phyloP scores from a whole-genome alignment of 2,797 vertebrate genomes.

The Anguilla marmorata region DNA sequence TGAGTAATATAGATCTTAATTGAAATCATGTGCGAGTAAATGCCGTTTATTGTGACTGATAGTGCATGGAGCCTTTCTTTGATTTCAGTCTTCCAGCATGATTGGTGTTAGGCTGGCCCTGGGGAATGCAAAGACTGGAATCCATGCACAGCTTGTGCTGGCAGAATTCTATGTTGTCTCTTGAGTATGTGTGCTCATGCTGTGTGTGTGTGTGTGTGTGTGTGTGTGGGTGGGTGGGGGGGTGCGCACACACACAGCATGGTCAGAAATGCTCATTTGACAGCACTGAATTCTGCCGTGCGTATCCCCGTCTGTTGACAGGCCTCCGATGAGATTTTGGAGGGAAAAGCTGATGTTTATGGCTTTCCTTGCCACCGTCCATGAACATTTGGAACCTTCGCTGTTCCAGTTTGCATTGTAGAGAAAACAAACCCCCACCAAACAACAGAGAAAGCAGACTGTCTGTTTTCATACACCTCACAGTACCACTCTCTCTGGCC shows the following conservation, averaged over 20 bases:
- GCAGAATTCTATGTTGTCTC: not conserved
- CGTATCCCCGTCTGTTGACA: not conserved
- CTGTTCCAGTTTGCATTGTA: constrained; percentile 55
- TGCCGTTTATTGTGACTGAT: not conserved
- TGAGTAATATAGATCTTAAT: not conserved
- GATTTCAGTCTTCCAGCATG: not conserved
- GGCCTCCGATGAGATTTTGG: constrained; percentile 40
- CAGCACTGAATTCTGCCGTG: not conserved
- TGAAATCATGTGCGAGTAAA: not conserved
- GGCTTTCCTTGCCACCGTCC: constrained; percentile 54
- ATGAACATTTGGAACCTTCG: constrained; percentile 60
- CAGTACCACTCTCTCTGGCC: constrained; percentile 50
- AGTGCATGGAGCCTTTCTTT: not conserved
- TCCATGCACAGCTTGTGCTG: not conserved
- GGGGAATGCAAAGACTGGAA: not conserved
- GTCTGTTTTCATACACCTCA: constrained; percentile 51
- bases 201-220: not conserved
- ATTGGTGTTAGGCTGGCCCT: not conserved
- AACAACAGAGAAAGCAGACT: constrained; percentile 44
- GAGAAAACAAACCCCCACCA: constrained; percentile 56
- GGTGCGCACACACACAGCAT: not conserved
- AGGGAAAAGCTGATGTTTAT: constrained; percentile 53
- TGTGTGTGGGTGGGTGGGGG: not conserved
- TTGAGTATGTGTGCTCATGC: not conserved
- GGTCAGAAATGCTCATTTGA: not conserved